phyloP scores from a whole-genome alignment of 2,888 invertebrate species.

The Trissolcus brochymenae region DNA sequence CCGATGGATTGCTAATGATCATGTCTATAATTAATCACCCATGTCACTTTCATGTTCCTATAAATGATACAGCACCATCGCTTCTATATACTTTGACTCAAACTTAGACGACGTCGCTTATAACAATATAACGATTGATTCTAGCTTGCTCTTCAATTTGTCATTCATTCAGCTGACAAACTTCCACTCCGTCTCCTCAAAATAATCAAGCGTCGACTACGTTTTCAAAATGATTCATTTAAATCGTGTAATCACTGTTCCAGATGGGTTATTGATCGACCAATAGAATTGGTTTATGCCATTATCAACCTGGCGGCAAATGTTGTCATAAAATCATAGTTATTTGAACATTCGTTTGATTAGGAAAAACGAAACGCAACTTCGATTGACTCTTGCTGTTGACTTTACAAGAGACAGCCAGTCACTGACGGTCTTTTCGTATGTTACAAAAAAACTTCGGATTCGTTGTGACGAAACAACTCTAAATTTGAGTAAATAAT shows the following conservation, averaged over 20 bases:
- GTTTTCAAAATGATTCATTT: neutral
- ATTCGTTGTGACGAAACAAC: no score
- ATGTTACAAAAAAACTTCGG: no score
- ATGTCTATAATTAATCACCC: conserved; percentile 57
- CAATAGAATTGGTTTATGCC: neutral
- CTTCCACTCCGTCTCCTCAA: neutral
- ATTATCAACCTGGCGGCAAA: no score
- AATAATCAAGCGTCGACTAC: neutral
- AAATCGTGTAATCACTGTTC: conserved; percentile 1
- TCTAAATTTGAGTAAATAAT: no score
- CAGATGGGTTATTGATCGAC: neutral
- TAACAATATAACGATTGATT: conserved; percentile 45
- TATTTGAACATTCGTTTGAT: no score
- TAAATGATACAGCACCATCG: conserved; percentile 54
- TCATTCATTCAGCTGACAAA: conserved; percentile 3
- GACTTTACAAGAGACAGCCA: no score
- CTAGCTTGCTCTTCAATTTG: conserved; percentile 9
- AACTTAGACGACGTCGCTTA: conserved; percentile 42
- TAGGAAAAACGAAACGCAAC: no score
- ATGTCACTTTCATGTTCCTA: conserved; percentile 51
- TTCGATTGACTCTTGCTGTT: no score
- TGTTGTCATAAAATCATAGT: no score
- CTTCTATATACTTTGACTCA: conserved; percentile 29
- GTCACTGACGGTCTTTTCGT: no score
- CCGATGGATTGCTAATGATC: conserved; percentile 61